These are phyloP conservation scores for Zaprionus capensis DNA, from an alignment of 1,140 invertebrate species.

Conservation along the genomic window DNA sequence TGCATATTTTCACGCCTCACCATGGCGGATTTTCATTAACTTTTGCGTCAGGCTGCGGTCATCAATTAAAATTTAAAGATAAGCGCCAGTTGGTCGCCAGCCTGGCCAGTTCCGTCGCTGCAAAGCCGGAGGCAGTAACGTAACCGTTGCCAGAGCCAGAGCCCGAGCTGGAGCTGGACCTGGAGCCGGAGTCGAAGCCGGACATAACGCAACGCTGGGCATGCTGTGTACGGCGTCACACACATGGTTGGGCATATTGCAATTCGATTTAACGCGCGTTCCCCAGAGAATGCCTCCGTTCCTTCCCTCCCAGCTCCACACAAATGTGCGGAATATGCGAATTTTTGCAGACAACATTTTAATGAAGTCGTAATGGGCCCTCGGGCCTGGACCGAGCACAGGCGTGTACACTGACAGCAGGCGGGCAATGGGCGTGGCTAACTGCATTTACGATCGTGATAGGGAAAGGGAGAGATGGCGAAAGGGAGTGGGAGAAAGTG, in stretches of 20 bases:
- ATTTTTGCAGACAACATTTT: constrained; percentile 62
- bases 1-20: constrained; percentile 74
- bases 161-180: neutral
- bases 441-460: constrained; percentile 36
- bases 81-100: constrained; percentile 21
- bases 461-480: neutral
- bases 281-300: neutral
- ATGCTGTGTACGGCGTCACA: constrained; percentile 15
- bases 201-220: constrained; percentile 22
- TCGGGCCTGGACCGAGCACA: constrained; percentile 10
- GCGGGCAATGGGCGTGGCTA: constrained; percentile 38
- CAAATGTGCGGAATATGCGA: constrained; percentile 59
- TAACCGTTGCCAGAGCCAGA: neutral
- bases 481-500: neutral
- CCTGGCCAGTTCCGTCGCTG: constrained; percentile 21
- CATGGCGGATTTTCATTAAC: constrained; percentile 67
- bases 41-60: constrained; percentile 55
- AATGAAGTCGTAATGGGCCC: constrained; percentile 74
- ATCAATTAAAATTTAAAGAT: constrained; percentile 76
- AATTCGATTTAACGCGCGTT: constrained; percentile 58
- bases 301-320: neutral
- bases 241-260: constrained; percentile 39
- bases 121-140: neutral
- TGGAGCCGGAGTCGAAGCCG: neutral
- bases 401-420: neutral